These are phyloP conservation scores for Myiothlypis chrysogaster DNA, from an alignment of 2,797 vertebrate genomes.

Conservation along the genomic window DNA sequence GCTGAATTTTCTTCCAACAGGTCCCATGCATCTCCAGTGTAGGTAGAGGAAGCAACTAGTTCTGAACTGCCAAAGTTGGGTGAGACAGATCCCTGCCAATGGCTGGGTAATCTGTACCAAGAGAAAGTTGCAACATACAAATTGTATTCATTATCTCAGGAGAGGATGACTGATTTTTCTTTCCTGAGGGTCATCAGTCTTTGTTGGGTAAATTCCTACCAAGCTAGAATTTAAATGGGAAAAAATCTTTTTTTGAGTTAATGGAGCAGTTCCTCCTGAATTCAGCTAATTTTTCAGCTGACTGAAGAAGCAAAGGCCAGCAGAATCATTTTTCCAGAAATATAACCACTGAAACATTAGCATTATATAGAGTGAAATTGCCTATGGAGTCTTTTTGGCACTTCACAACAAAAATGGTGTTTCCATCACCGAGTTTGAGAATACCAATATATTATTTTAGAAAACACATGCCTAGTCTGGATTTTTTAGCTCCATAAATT, in stretches of 20 bases:
- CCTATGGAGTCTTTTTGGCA: background rate
- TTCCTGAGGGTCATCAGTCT: background rate
- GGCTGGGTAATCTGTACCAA: background rate
- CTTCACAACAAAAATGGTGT: background rate
- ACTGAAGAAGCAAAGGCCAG: rapidly evolving
- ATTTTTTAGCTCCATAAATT: background rate
- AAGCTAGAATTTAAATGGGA: background rate
- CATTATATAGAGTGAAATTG: background rate
- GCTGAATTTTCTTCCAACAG: background rate
- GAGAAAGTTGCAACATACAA: background rate
- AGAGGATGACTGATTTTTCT: background rate
- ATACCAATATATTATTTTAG: background rate
- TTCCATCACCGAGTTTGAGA: background rate
- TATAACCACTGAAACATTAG: background rate
- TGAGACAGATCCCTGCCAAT: background rate
- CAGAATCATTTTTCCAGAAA: background rate
- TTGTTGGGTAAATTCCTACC: background rate
- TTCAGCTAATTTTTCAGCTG: background rate
- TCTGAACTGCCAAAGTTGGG: background rate
- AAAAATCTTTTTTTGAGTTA: background rate
- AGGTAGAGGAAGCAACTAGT: background rate
- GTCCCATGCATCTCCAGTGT: background rate
- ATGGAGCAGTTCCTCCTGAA: background rate
- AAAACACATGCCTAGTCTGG: background rate
- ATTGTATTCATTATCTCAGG: background rate